phyloP scores from a whole-genome alignment of 1,140 invertebrate genomes.

The Musca domestica region DNA sequence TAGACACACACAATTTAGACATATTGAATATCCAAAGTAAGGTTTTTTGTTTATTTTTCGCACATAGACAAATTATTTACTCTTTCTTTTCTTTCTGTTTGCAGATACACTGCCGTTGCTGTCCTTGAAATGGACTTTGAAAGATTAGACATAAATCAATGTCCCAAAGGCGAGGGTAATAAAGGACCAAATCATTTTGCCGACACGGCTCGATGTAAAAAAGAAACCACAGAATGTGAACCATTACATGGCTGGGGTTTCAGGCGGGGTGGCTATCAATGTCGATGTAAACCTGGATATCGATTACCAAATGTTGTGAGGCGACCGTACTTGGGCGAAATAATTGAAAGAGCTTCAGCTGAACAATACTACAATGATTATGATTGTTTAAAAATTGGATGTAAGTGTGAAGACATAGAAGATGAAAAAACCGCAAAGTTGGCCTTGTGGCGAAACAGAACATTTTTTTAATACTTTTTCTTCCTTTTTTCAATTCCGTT shows the following conservation, averaged over 20 bases:
- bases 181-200: slow-evolving; percentile 85
- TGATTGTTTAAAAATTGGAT: slow-evolving; percentile 87
- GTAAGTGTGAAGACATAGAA: slow-evolving; percentile 62
- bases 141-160: slow-evolving; percentile 97
- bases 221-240: slow-evolving; percentile 94
- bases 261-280: slow-evolving; percentile 92
- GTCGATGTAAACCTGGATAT: slow-evolving; percentile 85
- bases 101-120: slow-evolving; percentile 85
- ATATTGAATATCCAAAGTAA: slow-evolving; percentile 94
- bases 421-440: slow-evolving; percentile 6
- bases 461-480: not conserved
- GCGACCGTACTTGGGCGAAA: slow-evolving; percentile 88
- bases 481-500: not conserved
- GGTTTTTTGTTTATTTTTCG: slow-evolving; percentile 33
- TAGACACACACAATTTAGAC: slow-evolving; percentile 88
- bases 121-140: slow-evolving; percentile 97
- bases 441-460: not conserved
- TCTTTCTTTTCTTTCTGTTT: slow-evolving; percentile 1
- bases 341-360: slow-evolving; percentile 86
- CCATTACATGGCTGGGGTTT: slow-evolving; percentile 95
- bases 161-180: slow-evolving; percentile 86
- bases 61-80: not conserved
- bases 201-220: slow-evolving; percentile 88
- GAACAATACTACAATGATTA: slow-evolving; percentile 92
- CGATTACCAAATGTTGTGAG: slow-evolving; percentile 83